Conservation (phyloP, 2,888 invertebrate species). For the Temnothorax ravouxi region DNA sequence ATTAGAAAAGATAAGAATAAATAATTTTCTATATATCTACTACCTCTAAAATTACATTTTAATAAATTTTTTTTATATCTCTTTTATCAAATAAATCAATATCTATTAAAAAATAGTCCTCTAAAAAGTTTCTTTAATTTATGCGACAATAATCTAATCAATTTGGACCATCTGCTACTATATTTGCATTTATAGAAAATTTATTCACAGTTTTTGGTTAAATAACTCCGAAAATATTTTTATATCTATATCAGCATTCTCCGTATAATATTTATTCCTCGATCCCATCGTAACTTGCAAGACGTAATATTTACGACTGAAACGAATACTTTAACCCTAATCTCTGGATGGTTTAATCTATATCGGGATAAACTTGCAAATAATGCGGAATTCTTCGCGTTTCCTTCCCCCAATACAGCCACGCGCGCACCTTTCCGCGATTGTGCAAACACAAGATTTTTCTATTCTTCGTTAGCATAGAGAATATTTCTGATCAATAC, state of each 20-base stretch:
- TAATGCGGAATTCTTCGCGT: background rate
- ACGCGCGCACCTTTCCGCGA: background rate
- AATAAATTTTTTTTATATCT: background rate
- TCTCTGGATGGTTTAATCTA: background rate
- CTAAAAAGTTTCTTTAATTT: constrained; percentile 10
- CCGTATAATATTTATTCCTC: background rate
- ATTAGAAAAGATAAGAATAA: background rate
- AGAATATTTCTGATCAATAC: constrained; percentile 37
- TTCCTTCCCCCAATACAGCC: background rate
- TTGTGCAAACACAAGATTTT: constrained; percentile 12
- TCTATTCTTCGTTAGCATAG: constrained; percentile 37
- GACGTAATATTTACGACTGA: background rate
- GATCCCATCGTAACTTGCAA: background rate
- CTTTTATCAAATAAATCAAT: background rate
- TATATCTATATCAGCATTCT: background rate
- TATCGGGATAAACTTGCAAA: background rate
- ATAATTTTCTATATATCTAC: background rate
- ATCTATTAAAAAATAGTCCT: background rate
- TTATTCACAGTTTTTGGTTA: background rate
- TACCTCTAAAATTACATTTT: background rate
- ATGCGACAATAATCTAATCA: background rate
- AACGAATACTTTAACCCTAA: constrained; percentile 14
- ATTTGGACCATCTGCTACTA: background rate
- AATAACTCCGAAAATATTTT: background rate
- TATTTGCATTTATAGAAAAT: background rate